These are phyloP conservation scores for Campoplex nolae DNA, from an alignment of 2,888 invertebrate genomes.

Conservation along the genomic window DNA sequence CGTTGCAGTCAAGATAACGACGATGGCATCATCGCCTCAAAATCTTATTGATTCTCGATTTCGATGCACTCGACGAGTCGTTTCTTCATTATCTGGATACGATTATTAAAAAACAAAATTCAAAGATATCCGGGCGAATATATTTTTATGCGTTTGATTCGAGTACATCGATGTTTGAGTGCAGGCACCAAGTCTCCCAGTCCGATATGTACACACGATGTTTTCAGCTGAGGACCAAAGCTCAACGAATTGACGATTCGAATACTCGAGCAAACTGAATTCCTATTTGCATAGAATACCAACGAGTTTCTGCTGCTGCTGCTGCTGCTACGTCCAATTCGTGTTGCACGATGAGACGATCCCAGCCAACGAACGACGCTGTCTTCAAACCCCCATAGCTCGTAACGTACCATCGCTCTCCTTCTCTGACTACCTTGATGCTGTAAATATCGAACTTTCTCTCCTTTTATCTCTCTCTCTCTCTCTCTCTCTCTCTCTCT, in stretches of 20 bases:
- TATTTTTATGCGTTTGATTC: background rate
- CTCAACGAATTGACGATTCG: conserved; percentile 72
- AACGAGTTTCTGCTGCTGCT: conserved; percentile 46
- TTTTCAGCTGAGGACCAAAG: conserved; percentile 67
- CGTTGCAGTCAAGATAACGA: no score
- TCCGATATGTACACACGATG: background rate
- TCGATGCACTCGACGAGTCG: no score
- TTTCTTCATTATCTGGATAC: no score
- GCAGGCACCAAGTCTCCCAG: background rate
- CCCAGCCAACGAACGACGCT: conserved; percentile 45
- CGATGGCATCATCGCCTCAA: no score
- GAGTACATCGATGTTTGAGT: background rate
- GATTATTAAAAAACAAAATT: no score
- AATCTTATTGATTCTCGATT: no score
- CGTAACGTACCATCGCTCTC: background rate
- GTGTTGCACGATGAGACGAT: conserved; percentile 56
- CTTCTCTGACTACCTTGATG: conserved; percentile 7
- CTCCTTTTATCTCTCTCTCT: no score
- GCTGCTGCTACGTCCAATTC: conserved; percentile 47
- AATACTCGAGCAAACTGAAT: conserved; percentile 66
- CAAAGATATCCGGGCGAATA: no score
- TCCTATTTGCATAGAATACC: conserved; percentile 77
- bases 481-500: no score
- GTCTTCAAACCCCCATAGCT: conserved; percentile 22
- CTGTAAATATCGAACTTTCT: conserved; percentile 1